Base-by-base conservation (phyloP, 2,797 vertebrate genomes). In the Tolypeutes matacus region DNA sequence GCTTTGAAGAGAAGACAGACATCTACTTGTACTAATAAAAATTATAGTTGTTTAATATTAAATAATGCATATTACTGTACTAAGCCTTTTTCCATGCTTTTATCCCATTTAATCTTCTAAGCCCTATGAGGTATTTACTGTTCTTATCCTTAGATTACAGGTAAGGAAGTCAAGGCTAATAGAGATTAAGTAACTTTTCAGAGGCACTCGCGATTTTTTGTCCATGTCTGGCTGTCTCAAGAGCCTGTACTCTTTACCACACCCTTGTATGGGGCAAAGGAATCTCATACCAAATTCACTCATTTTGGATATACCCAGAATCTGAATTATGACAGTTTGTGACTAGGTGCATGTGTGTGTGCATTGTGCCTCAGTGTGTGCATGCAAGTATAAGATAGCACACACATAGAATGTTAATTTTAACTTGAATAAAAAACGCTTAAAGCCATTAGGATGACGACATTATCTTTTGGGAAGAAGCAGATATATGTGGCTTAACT, bases 1-100 rank as follows among this genome's bases (percentile, higher is more conserved):
- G 29, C 14, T 65, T 81, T 77, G 39, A 89, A 95, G 46, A 83
- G 29, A 73, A 64, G 36, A 84, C 83, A 93, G 64, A 15, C 7
- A 72, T 46, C 5, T 72, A 72, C 21, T 87, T 82, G 9, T 36
- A 83, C 34, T 29, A 75, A 83, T 73, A 94, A 89, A 92, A 92
- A 20, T 51, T 53, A n/a, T 14, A 77, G 67, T 42, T 76, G 17
- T 39, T 90, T 60, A 72, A 46, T 81, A 76, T 62, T 81, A 91
- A 82, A 18, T 23, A 64, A 60, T 76, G 21, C 7, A 53, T 70
- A 39, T 21, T 60, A 46, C 4, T 51, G 25, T 4, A 18, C 5
- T 58, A 67, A 85, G 31, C 39, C 46, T 49, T 80, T 64, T 39
- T 39, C 39, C 39, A 39, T 39, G 39, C 39, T 39, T 39, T 39